Conservation (phyloP, 2,113 vertebrate genomes). For the Gasterosteus aculeatus region DNA sequence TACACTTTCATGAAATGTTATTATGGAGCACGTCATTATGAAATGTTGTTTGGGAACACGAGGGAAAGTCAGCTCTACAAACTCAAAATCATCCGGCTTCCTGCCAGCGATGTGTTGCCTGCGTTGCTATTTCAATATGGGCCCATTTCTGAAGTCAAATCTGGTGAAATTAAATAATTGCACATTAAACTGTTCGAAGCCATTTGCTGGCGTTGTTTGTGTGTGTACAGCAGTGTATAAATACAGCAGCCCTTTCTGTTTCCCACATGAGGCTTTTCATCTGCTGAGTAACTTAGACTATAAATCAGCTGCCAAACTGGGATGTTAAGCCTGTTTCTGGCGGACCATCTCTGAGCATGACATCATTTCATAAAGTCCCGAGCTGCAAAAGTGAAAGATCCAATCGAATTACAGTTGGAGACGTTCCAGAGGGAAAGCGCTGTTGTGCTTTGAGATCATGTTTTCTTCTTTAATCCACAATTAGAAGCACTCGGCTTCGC, state of each 20-base stretch:
- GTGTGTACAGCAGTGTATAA: not conserved
- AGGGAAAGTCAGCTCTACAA: conserved; percentile 10
- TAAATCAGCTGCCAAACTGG: not conserved
- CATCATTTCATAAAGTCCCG: not conserved
- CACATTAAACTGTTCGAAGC: not conserved
- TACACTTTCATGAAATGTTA: conserved; percentile 14
- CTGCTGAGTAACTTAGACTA: not conserved
- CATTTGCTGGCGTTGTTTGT: conserved; percentile 1
- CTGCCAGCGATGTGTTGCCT: not conserved
- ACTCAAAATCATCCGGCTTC: conserved; percentile 5
- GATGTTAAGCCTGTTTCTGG: not conserved
- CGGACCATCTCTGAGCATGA: not conserved
- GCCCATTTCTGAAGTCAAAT: not conserved
- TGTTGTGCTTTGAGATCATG: conserved; percentile 27
- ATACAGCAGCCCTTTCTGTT: not conserved
- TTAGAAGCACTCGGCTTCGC: conserved; percentile 32
- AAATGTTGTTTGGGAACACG: not conserved
- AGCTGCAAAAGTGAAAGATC: conserved; percentile 7
- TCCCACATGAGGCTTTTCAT: not conserved
- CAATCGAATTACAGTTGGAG: conserved; percentile 35
- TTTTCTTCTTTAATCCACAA: conserved; percentile 49
- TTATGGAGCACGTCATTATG: too few species aligned
- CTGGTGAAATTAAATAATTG: not conserved
- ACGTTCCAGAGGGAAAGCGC: conserved; percentile 14
- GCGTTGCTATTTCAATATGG: not conserved